Conservation (phyloP, 2,113 vertebrate species). For the Platichthys stellatus region DNA sequence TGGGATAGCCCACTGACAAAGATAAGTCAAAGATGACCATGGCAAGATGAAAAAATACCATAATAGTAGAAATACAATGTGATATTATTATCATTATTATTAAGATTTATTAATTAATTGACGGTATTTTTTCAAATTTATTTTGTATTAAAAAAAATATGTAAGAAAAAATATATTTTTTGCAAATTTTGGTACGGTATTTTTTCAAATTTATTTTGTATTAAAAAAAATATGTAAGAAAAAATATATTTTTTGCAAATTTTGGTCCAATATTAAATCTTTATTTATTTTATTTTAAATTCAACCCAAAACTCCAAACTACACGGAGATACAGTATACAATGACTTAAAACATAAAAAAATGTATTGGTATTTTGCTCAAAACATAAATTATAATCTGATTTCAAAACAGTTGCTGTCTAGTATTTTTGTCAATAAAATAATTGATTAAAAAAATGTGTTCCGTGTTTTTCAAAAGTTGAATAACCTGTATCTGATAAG, state of each 20-base stretch:
- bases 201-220: not conserved
- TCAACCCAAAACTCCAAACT: too few relatives aligned
- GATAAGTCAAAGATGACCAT: constrained; percentile 18
- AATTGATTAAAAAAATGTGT: not conserved
- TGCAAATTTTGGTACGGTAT: not conserved
- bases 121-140: not conserved
- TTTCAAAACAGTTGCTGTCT: not conserved
- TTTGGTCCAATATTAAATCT: not conserved
- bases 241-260: too few relatives aligned
- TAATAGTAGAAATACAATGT: not conserved
- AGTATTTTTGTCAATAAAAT: not conserved
- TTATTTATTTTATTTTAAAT: not conserved
- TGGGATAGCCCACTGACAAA: constrained; percentile 38
- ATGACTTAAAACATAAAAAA: too few relatives aligned
- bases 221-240: too few relatives aligned
- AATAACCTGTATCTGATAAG: not conserved
- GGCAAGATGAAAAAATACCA: not conserved
- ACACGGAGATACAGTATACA: too few relatives aligned
- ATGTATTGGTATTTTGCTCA: too few relatives aligned
- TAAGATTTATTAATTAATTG: not conserved
- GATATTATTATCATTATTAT: not conserved
- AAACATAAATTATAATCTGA: too few relatives aligned
- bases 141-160: too few relatives aligned
- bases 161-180: too few relatives aligned
- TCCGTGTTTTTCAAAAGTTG: not conserved